Conservation (phyloP, 2,888 invertebrate genomes). For the Sepioteuthis lessoniana region DNA sequence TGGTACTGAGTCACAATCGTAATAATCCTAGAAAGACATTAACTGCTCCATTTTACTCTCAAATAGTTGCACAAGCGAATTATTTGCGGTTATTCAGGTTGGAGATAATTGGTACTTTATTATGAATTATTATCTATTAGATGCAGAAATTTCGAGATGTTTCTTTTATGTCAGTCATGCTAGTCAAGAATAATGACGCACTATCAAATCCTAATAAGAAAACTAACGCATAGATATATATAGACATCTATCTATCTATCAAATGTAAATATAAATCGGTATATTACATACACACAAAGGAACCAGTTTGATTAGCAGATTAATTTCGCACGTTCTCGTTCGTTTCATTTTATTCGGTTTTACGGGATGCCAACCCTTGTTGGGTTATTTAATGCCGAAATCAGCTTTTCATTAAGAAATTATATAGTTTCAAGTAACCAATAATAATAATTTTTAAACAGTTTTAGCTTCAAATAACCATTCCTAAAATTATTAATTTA, state of each 20-base stretch:
- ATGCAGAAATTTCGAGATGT: not conserved
- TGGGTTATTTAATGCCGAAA: no score
- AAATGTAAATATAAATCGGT: not conserved
- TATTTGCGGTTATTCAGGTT: not conserved
- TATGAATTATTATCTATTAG: constrained; percentile 2
- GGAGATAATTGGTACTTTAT: not conserved
- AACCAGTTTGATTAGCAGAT: no score
- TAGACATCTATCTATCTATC: not conserved
- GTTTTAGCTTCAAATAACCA: no score
- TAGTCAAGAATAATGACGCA: not conserved
- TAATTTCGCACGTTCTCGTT: no score
- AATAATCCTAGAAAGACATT: not conserved
- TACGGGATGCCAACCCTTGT: no score
- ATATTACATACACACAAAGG: not conserved
- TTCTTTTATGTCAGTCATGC: not conserved
- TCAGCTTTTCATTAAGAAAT: no score
- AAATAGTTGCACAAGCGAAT: not conserved
- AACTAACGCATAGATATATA: not conserved
- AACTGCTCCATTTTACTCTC: not conserved
- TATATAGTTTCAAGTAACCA: no score
- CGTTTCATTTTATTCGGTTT: no score
- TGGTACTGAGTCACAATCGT: not conserved
- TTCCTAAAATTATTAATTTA: no score
- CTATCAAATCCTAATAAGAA: not conserved
- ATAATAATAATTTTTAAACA: no score